Evolutionary conservation across 2,797 vertebrate genomes (phyloP).

Genomic region (Coregonus suidteri): DNA sequence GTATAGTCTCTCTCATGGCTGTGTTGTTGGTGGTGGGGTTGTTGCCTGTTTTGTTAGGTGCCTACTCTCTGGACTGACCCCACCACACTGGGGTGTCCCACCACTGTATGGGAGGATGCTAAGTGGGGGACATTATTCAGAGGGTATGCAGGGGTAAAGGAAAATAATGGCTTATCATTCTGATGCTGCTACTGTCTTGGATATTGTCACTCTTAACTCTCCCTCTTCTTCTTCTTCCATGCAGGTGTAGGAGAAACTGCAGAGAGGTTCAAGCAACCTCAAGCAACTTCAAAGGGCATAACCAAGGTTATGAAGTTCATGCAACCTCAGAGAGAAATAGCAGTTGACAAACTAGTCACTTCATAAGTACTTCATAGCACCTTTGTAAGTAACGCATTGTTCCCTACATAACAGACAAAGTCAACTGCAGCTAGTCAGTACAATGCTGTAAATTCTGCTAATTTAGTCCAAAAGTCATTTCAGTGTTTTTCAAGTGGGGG

Average conservation of each 20-base stretch:
- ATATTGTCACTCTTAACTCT: background rate
- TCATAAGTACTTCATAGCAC: no score
- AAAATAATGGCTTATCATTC: background rate
- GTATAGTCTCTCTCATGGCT: background rate
- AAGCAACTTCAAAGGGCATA: background rate
- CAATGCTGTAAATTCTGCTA: no score
- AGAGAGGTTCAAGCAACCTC: background rate
- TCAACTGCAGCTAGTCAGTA: no score
- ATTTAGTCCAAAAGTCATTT: no score
- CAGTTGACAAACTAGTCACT: no score
- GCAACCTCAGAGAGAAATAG: background rate
- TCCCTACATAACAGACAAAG: no score
- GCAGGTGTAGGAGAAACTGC: background rate
- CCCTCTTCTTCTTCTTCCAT: background rate
- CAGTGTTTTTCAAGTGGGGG: background rate
- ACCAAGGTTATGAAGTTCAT: no score
- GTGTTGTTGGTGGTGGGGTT: background rate
- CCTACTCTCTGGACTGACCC: background rate
- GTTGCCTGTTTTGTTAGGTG: slow-evolving; percentile 9
- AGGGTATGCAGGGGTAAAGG: background rate
- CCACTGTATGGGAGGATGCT: background rate
- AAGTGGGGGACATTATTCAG: background rate
- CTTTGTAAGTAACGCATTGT: no score
- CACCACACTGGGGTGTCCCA: slow-evolving; percentile 4
- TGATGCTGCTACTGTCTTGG: background rate